phyloP scores from a whole-genome alignment of 37 sponge, comb jelly and placozoan species.

The Tethya wilhelma region DNA sequence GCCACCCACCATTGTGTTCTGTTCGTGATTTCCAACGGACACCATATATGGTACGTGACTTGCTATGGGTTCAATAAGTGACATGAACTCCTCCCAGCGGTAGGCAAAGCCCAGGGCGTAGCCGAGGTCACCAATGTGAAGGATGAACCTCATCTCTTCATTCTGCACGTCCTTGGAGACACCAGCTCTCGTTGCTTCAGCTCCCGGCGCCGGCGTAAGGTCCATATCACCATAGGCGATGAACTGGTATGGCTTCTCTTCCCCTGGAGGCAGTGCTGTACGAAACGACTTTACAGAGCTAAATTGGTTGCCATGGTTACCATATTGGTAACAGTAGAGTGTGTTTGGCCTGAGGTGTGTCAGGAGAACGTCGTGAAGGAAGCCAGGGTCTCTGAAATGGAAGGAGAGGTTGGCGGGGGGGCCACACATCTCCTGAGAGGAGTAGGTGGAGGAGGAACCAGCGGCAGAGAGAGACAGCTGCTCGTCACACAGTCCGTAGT shows the following conservation, averaged over 20 bases:
- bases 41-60: slow-evolving; percentile 76
- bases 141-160: slow-evolving; percentile 17
- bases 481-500: slow-evolving; percentile 30
- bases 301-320: slow-evolving; percentile 1
- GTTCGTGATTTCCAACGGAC: slow-evolving; percentile 84
- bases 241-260: slow-evolving; percentile 23
- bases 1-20: slow-evolving; percentile 42
- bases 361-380: slow-evolving; percentile 56
- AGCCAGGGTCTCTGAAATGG: slow-evolving; percentile 57
- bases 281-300: slow-evolving; percentile 39
- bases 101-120: slow-evolving; percentile 60
- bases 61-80: slow-evolving; percentile 63
- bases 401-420: slow-evolving; percentile 38
- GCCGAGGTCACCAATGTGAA: slow-evolving; percentile 66
- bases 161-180: slow-evolving; percentile 25
- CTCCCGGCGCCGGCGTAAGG: slow-evolving; percentile 23
- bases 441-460: slow-evolving; percentile 58
- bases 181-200: not conserved
- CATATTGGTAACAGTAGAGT: slow-evolving; percentile 46
- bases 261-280: slow-evolving; percentile 1
- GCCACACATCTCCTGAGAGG: slow-evolving; percentile 57
- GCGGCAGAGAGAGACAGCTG: slow-evolving; percentile 4
- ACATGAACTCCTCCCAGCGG: slow-evolving; percentile 63
- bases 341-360: slow-evolving; percentile 36
- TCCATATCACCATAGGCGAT: slow-evolving; percentile 66